Conservation (phyloP, 2,113 vertebrate genomes). For the Cygnus atratus region DNA sequence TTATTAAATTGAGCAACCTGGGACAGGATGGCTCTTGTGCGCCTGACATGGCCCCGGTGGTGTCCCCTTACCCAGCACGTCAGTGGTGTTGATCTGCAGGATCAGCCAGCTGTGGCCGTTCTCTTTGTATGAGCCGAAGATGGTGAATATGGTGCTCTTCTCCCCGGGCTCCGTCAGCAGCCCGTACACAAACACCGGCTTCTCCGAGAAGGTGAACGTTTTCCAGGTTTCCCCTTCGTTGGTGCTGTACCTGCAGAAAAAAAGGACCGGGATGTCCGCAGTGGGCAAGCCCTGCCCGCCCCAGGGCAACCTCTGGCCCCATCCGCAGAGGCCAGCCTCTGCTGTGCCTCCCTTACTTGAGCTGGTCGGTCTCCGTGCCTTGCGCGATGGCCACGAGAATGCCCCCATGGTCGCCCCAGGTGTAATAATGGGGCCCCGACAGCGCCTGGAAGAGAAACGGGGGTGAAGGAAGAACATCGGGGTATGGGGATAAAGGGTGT, state of each 20-base stretch:
- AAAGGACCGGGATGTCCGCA: background rate
- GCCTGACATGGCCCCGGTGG: no score
- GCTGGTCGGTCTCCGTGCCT: slow-evolving; percentile 86
- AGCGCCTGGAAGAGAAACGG: slow-evolving; percentile 81
- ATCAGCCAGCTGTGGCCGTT: slow-evolving; percentile 97
- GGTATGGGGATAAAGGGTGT: no score
- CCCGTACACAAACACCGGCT: slow-evolving; percentile 91
- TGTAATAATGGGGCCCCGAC: slow-evolving; percentile 93
- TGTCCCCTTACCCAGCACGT: slow-evolving; percentile 84
- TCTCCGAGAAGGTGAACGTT: slow-evolving; percentile 85
- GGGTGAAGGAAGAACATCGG: background rate
- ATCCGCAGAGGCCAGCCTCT: background rate
- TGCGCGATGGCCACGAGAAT: slow-evolving; percentile 93
- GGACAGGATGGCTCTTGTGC: background rate
- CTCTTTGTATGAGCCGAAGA: slow-evolving; percentile 95
- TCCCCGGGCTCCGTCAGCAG: slow-evolving; percentile 95
- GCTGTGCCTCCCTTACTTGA: slow-evolving; percentile 84
- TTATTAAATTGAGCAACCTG: rapidly evolving
- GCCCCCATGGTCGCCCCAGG: slow-evolving; percentile 96
- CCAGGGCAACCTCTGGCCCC: background rate
- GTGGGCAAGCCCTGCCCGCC: background rate
- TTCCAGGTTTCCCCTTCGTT: slow-evolving; percentile 98
- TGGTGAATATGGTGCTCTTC: slow-evolving; percentile 96
- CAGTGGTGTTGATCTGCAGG: slow-evolving; percentile 93
- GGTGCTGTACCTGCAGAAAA: slow-evolving; percentile 86